Base-by-base conservation (phyloP, 2,797 vertebrate genomes). In the Gadopsis bispinosus region DNA sequence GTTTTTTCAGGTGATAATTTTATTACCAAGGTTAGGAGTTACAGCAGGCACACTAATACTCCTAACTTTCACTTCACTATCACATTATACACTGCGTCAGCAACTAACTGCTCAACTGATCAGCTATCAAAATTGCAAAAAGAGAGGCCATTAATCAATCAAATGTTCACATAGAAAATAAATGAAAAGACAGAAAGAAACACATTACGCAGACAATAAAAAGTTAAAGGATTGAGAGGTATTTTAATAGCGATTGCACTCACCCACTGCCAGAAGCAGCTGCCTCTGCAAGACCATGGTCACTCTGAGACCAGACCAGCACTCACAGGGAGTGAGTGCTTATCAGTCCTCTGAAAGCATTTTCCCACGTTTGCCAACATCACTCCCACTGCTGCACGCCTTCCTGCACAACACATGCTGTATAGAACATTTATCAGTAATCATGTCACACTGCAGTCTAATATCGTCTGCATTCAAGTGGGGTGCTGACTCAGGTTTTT, bases 311-410 rank as follows among this genome's bases (percentile, higher is more conserved):
- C 19, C 22, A 64, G 9, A 68, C n/a, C 0, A 5, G 19, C n/a
- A 26, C 35, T 31, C 61, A 55, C 64, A 83, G 70, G 37, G 69
- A 83, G 71, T 76, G 64, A 73, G 16, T 67, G 64, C 77, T 89
- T 90, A 89, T 91, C 87, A 83, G 72, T 64, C 75, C 63, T 85
- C 89, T 80, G 75, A 81, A 56, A 81, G 88, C 89, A 89, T 89
- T 87, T 89, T 89, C 87, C 75, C 81, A 85, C 70, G 33, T 84
- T 91, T 83, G 83, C 64, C 69, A 60, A 83, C 77, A 75, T 80
- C 69, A 87, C 93, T 93, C 93, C 92, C 92, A 91, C 92, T 73
- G 59, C 45, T 76, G 75, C 87, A 88, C 93, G 94, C 88, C 88
- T 93, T 90, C 88, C 33, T 11, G 22, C 26, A n/a, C 53, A 35